Percentiles rank a stretch among this genome's conserved stretches.
phyloP scores from a whole-genome alignment of 2,888 invertebrate genomes.

The Amorpha juglandis region DNA sequence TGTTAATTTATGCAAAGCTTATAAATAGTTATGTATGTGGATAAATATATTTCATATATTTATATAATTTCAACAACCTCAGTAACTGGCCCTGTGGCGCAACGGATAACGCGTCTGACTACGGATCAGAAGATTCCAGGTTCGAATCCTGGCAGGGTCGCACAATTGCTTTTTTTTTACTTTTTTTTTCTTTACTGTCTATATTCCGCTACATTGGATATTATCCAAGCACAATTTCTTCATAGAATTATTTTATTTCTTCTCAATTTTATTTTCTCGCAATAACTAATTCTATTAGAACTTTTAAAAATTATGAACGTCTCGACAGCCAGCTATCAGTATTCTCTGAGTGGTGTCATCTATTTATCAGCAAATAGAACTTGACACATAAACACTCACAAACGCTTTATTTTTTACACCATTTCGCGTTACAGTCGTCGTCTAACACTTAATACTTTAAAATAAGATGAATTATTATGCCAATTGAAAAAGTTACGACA shows the following conservation, averaged over 20 bases:
- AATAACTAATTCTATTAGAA: no score
- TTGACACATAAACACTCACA: constrained; percentile 6
- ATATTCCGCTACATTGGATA: neutral
- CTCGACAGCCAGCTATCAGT: no score
- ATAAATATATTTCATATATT: neutral
- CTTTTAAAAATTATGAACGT: no score
- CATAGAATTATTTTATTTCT: no score
- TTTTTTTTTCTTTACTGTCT: neutral
- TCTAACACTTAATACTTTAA: constrained; percentile 38
- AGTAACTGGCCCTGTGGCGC: constrained; percentile 84
- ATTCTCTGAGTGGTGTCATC: neutral
- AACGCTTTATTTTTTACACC: constrained; percentile 5
- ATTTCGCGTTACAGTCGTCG: constrained; percentile 29
- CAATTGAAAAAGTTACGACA: constrained; percentile 42
- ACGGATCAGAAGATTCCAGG: constrained; percentile 88
- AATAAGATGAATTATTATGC: constrained; percentile 38
- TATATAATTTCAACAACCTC: constrained; percentile 21
- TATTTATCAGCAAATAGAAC: constrained; percentile 8
- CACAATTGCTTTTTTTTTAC: constrained; percentile 24
- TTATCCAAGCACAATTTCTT: no score
- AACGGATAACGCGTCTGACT: constrained; percentile 89
- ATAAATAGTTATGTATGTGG: neutral
- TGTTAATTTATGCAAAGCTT: neutral
- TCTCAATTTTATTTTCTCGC: no score
- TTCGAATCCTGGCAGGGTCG: constrained; percentile 87